Evolutionary conservation across 2,888 invertebrate species (phyloP).

Genomic region (Teinopalpus imperialis): DNA sequence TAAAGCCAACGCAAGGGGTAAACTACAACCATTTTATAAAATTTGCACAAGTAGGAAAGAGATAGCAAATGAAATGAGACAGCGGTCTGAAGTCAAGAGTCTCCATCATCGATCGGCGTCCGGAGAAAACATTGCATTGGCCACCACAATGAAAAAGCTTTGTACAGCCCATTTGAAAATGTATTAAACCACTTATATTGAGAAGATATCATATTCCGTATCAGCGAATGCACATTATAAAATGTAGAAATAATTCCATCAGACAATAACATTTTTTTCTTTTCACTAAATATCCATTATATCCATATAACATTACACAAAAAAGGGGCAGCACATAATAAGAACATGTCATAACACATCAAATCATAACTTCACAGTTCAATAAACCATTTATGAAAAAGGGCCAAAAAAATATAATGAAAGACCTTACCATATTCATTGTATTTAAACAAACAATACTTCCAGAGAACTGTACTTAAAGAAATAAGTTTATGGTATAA

Average conservation of each 20-base stretch:
- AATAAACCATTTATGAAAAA: constrained; percentile 63
- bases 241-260: constrained; percentile 36
- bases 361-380: constrained; percentile 77
- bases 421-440: constrained; percentile 78
- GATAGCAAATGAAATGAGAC: constrained; percentile 62
- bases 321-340: constrained; percentile 53
- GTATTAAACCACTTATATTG: constrained; percentile 7
- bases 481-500: constrained; percentile 56
- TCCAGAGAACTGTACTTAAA: constrained; percentile 53
- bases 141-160: constrained; percentile 15
- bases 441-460: constrained; percentile 68
- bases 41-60: constrained; percentile 59
- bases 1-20: constrained; percentile 70
- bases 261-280: constrained; percentile 30
- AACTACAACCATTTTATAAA: constrained; percentile 52
- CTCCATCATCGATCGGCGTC: constrained; percentile 71
- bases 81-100: constrained; percentile 72
- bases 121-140: constrained; percentile 32
- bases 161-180: constrained; percentile 3
- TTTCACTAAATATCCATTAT: constrained; percentile 29
- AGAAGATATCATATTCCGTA: constrained; percentile 56
- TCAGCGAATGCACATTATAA: constrained; percentile 28
- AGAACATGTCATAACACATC: constrained; percentile 77
- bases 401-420: constrained; percentile 53
- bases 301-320: constrained; percentile 32